Percentiles rank a stretch among this genome's conserved stretches.
These are phyloP conservation scores for Axis porcinus DNA, from an alignment of 2,113 vertebrate genomes.

Conservation along the genomic window DNA sequence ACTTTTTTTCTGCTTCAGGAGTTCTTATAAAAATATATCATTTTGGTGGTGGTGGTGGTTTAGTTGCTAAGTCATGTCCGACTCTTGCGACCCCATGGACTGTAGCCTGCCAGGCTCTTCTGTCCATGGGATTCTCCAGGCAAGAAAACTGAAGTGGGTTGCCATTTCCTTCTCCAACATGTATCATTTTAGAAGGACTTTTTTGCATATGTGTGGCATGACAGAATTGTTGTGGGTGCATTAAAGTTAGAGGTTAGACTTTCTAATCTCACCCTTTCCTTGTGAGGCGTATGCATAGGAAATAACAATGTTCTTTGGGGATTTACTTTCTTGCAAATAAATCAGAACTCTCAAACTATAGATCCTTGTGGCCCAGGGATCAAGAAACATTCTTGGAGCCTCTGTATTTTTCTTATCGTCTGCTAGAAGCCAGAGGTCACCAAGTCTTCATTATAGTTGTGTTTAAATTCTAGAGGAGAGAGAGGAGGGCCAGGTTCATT, in stretches of 20 bases:
- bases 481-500: not conserved
- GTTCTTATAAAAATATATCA: not conserved
- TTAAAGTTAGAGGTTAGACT: not conserved
- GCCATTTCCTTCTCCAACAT: not conserved
- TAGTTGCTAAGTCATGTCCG: not conserved
- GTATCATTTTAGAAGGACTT: not conserved
- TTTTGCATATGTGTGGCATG: not conserved
- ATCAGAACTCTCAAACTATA: not conserved
- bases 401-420: not conserved
- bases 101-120: not conserved
- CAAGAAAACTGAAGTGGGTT: not conserved
- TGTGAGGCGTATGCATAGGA: not conserved
- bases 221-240: not conserved
- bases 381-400: not conserved
- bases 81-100: not conserved
- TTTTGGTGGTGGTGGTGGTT: not conserved
- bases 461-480: not conserved
- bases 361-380: not conserved
- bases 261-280: not conserved
- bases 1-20: not conserved
- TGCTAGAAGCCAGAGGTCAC: not conserved
- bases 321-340: not conserved
- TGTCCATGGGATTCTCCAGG: not conserved
- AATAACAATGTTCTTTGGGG: not conserved
- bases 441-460: not conserved